Evolutionary conservation across 2,113 vertebrate genomes (phyloP).

Genomic region (Epinephelus lanceolatus): DNA sequence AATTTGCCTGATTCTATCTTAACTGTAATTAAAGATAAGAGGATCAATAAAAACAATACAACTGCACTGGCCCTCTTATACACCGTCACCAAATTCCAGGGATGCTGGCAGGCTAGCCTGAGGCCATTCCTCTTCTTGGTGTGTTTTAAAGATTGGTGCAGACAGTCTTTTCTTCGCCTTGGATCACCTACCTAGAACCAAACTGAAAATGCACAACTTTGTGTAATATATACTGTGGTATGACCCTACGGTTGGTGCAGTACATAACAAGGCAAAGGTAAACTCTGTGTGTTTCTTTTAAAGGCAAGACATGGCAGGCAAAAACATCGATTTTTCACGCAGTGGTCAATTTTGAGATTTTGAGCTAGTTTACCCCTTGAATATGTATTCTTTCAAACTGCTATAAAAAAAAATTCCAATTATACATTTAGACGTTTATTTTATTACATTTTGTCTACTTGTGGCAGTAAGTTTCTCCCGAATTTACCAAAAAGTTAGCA

Average conservation of each 20-base stretch:
- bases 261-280: background rate
- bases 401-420: too few species aligned
- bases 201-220: background rate
- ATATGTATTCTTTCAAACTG: too few species aligned
- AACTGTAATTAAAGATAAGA: constrained; percentile 53
- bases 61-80: constrained; percentile 10
- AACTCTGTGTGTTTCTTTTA: background rate
- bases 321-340: too few species aligned
- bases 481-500: too few species aligned
- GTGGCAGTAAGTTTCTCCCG: too few species aligned
- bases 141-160: constrained; percentile 11
- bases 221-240: background rate
- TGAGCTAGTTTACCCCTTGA: too few species aligned
- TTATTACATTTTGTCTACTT: too few species aligned
- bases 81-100: constrained; percentile 27
- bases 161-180: background rate
- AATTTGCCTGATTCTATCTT: constrained; percentile 34
- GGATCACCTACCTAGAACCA: background rate
- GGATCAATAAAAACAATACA: constrained; percentile 38
- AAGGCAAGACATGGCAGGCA: too few species aligned
- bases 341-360: too few species aligned
- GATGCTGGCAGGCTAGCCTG: constrained; percentile 1
- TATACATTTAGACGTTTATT: too few species aligned
- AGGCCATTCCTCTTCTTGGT: constrained; percentile 11
- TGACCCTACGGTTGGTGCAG: background rate